Conservation (phyloP, 2,888 invertebrate species). For the Ommatoiulus sabulosus region DNA sequence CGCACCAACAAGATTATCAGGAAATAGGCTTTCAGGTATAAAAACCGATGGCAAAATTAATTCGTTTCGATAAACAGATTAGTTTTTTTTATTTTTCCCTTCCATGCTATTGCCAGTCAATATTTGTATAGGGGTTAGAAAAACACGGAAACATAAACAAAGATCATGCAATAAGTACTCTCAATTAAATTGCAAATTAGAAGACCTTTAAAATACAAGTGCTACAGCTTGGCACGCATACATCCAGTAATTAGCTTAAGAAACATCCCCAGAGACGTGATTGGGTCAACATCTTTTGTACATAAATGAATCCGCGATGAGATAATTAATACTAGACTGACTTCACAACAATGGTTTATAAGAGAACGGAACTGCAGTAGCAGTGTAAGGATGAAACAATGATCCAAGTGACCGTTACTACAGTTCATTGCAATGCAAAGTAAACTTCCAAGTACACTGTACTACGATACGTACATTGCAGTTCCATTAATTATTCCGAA, state of each 20-base stretch:
- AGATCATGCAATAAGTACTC: not conserved
- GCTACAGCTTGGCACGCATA: not conserved
- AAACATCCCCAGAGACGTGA: not conserved
- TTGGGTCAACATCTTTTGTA: not conserved
- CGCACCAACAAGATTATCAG: slow-evolving; percentile 41
- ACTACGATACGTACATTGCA: too few relatives aligned
- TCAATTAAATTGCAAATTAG: not conserved
- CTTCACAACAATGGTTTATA: too few relatives aligned
- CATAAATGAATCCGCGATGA: not conserved
- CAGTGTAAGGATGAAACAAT: too few relatives aligned
- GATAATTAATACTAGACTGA: too few relatives aligned
- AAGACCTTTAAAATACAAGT: not conserved
- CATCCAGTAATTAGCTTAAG: not conserved
- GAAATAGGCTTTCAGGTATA: slow-evolving; percentile 45
- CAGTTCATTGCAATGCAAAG: too few relatives aligned
- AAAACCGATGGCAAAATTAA: slow-evolving; percentile 45
- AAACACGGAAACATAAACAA: not conserved
- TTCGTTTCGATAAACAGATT: slow-evolving; percentile 49
- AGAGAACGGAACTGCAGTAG: too few relatives aligned
- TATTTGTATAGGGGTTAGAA: not conserved
- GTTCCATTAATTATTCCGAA: too few relatives aligned
- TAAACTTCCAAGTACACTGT: too few relatives aligned
- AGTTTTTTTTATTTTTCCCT: slow-evolving; percentile 6
- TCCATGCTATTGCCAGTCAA: not conserved
- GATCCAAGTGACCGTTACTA: too few relatives aligned